Conservation (phyloP, 2,113 vertebrate genomes). For the Cyanoramphus novaezelandiae region DNA sequence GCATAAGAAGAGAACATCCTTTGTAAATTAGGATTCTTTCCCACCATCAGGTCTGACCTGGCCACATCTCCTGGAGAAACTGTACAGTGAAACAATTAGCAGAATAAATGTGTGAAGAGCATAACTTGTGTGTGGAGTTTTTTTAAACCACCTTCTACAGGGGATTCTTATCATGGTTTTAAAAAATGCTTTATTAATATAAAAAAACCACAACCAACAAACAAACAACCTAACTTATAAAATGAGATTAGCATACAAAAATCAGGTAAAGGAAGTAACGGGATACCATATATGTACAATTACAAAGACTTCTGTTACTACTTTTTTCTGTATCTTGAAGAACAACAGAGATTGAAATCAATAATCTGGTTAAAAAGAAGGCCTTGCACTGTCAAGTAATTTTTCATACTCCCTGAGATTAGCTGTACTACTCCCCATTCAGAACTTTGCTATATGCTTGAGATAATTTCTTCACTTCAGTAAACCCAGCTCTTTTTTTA, state of each 20-base stretch:
- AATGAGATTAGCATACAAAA: background rate
- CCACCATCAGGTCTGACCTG: slow-evolving; percentile 54
- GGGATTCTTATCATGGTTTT: background rate
- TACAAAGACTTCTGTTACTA: background rate
- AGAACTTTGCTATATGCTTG: background rate
- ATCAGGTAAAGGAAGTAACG: background rate
- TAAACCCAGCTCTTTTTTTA: background rate
- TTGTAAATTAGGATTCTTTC: slow-evolving; percentile 21
- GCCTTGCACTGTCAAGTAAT: background rate
- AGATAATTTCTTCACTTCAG: background rate
- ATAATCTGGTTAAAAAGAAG: background rate
- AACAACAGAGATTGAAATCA: background rate
- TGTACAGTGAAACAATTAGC: background rate
- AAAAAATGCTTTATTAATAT: background rate
- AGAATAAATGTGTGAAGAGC: background rate
- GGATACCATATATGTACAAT: background rate
- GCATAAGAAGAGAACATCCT: background rate
- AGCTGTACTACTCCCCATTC: background rate
- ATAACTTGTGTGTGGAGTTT: background rate
- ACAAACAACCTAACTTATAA: background rate
- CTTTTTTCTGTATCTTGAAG: background rate
- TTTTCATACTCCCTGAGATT: background rate
- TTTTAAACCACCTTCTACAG: background rate
- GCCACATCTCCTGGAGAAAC: background rate
- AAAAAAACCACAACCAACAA: too few relatives aligned